phyloP scores from a whole-genome alignment of 2,113 vertebrate species.

The Ploceus nigricollis region DNA sequence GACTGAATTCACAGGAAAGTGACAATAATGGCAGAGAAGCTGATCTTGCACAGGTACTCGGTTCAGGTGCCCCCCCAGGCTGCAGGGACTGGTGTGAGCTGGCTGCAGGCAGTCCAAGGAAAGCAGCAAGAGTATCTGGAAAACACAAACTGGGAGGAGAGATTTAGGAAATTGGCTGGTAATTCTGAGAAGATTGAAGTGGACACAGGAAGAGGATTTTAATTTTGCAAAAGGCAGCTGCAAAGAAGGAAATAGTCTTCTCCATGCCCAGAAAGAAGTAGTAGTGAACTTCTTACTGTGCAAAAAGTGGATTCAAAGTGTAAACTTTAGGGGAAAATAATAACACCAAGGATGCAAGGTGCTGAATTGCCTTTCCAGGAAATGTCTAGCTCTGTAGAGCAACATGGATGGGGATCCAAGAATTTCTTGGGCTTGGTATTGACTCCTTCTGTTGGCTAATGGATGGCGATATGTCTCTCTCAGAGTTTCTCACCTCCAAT shows the following conservation, averaged over 20 bases:
- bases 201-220: background rate
- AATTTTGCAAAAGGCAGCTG: background rate
- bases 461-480: background rate
- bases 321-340: background rate
- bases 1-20: background rate
- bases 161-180: background rate
- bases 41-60: rapidly evolving
- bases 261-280: background rate
- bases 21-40: background rate
- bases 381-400: background rate
- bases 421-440: background rate
- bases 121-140: background rate
- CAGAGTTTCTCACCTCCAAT: background rate
- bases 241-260: background rate
- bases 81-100: background rate
- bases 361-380: background rate
- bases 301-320: background rate
- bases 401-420: background rate
- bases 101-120: background rate
- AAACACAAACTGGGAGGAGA: background rate
- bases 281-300: background rate
- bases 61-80: background rate
- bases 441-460: background rate
- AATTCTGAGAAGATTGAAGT: background rate
- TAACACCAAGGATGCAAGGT: background rate